Conservation (phyloP, 64 coral and sea anemone species). For the Pocillopora damicornis region DNA sequence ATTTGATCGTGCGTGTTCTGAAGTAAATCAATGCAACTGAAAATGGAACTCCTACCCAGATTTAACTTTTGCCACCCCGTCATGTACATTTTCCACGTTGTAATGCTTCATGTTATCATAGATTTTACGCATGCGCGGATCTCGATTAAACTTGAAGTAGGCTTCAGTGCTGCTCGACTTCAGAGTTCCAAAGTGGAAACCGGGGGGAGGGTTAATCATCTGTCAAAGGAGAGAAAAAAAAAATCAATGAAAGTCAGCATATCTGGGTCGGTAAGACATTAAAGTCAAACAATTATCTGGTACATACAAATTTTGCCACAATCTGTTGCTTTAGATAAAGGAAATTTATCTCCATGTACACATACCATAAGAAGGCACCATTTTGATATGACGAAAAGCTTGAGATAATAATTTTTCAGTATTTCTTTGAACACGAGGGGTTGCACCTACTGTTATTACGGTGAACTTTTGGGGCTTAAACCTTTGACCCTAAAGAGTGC, state of each 20-base stretch:
- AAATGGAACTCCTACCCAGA: slow-evolving; percentile 41
- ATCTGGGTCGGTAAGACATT: too few species aligned
- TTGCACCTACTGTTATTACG: too few species aligned
- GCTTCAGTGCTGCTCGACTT: slow-evolving; percentile 75
- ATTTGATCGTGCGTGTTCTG: background rate
- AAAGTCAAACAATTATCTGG: background rate
- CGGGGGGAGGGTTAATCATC: slow-evolving; percentile 67
- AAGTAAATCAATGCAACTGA: background rate
- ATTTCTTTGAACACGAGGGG: too few species aligned
- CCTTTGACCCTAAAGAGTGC: too few species aligned
- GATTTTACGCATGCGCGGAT: slow-evolving; percentile 53
- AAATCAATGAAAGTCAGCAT: background rate
- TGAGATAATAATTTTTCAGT: too few species aligned
- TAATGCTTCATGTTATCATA: slow-evolving; percentile 66
- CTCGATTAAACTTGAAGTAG: slow-evolving; percentile 55
- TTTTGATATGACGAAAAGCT: too few species aligned
- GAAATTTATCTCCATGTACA: too few species aligned
- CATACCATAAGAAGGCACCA: too few species aligned
- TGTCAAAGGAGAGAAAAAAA: background rate
- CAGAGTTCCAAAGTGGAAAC: slow-evolving; percentile 64
- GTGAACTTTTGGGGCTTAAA: too few species aligned
- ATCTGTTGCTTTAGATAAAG: too few species aligned
- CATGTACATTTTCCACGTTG: slow-evolving; percentile 56
- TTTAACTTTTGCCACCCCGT: slow-evolving; percentile 58
- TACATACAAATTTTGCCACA: too few species aligned